Percentiles rank a stretch among this genome's conserved stretches.
phyloP scores from a whole-genome alignment of 2,113 vertebrate genomes.

The Orycteropus afer region DNA sequence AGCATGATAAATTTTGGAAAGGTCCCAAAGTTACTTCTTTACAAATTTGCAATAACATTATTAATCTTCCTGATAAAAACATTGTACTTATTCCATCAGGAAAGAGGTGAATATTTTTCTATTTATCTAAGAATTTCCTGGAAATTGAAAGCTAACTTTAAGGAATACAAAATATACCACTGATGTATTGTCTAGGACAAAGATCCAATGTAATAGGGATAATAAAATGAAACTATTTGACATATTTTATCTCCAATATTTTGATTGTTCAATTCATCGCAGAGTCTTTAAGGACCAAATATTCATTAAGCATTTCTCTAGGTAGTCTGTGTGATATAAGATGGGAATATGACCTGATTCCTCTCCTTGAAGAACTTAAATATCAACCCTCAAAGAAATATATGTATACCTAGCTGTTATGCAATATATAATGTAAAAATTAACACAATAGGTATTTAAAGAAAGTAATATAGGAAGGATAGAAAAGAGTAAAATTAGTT shows the following conservation, averaged over 20 bases:
- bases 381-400: background rate
- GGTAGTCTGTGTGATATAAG: background rate
- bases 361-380: background rate
- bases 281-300: background rate
- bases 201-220: slow-evolving; percentile 30
- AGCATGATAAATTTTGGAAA: slow-evolving; percentile 52
- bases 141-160: slow-evolving; percentile 48
- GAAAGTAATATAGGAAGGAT: background rate
- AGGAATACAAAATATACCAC: slow-evolving; percentile 53
- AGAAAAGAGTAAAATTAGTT: background rate
- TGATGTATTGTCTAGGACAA: slow-evolving; percentile 5
- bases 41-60: slow-evolving; percentile 44
- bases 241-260: slow-evolving; percentile 50
- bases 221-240: slow-evolving; percentile 62
- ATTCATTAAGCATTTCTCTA: background rate
- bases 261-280: slow-evolving; percentile 49
- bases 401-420: background rate
- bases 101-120: slow-evolving; percentile 59
- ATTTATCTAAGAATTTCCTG: slow-evolving; percentile 59
- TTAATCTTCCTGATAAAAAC: slow-evolving; percentile 67
- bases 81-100: slow-evolving; percentile 64
- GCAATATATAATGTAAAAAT: background rate
- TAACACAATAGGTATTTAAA: background rate
- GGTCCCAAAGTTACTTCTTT: slow-evolving; percentile 50
- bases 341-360: background rate